Evolutionary conservation across 2,888 invertebrate species (phyloP), one percentile per base, ranked within the genome.

Genomic region (Kryphioiulus occultus): DNA sequence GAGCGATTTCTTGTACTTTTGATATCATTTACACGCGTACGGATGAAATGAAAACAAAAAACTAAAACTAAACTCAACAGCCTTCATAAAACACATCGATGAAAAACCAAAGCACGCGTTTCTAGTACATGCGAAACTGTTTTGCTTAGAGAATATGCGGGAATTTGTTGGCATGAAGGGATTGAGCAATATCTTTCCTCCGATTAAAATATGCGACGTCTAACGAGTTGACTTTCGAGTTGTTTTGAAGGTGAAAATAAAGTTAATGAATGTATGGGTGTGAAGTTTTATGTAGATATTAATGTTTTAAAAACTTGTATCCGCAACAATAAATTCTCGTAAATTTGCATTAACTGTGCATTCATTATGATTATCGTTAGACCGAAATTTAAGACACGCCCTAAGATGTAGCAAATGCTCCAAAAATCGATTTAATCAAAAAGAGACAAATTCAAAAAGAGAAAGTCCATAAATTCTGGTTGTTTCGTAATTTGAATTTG

Each of bases 251-350:
- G 78, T 78, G 30, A 78, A 78, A 78, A 30, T 78, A 26, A 15
- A 30, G 30, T 78, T 78, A 78, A 30, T 78, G 78, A 30, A 78
- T 78, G 68, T 78, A 78, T 78, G 78, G 30, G 17, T 78, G 30
- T 30, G 78, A 78, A 78, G 78, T 78, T 78, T 68, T 68, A 68
- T 68, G 68, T 68, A 68, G 2, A 68, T 68, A 68, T 68, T 59
- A 59, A 59, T 3, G 59, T 59, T 59, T 68, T 68, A 26, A 26
- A n/a, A 68, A 68, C 68, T 68, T 68, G 68, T 26, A 68, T 78
- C 78, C 78, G 78, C 78, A 30, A 78, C 26, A 78, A 78, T 78
- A 78, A 78, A 78, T 78, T 78, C 53, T 78, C 30, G 78, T 78
- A 30, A 30, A 78, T 78, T 30, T 30, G 30, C 78, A 78, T 26